Conservation (phyloP, 2,888 invertebrate genomes). For the Panopea generosa region DNA sequence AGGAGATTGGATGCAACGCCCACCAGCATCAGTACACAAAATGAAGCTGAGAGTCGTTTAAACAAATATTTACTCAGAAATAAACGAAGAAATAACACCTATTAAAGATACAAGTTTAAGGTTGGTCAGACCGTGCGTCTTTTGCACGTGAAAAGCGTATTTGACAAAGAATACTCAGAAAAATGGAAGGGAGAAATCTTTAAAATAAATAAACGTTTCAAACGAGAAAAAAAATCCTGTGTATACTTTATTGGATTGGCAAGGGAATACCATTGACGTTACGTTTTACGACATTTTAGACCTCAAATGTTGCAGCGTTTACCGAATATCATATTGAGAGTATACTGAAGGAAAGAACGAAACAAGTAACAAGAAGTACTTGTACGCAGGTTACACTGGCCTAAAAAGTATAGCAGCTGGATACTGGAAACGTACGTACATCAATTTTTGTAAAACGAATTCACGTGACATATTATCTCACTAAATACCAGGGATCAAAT, state of each 20-base stretch:
- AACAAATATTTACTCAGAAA: slow-evolving; percentile 17
- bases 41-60: slow-evolving; percentile 27
- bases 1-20: slow-evolving; percentile 28
- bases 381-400: slow-evolving; percentile 55
- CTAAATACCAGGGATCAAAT: background rate
- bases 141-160: slow-evolving; percentile 31
- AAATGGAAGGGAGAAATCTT: slow-evolving; percentile 54
- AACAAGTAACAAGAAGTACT: slow-evolving; percentile 38
- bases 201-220: slow-evolving; percentile 29
- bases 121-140: slow-evolving; percentile 36
- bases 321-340: slow-evolving; percentile 39
- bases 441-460: slow-evolving; percentile 15
- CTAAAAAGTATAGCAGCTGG: slow-evolving; percentile 47
- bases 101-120: slow-evolving; percentile 26
- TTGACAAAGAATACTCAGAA: slow-evolving; percentile 51
- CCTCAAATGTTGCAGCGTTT: slow-evolving; percentile 15
- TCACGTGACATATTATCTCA: background rate
- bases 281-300: slow-evolving; percentile 49
- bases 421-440: slow-evolving; percentile 34
- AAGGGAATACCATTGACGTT: slow-evolving; percentile 32
- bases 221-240: slow-evolving; percentile 13
- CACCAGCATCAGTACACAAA: background rate
- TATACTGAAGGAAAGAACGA: slow-evolving; percentile 24
- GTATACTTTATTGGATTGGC: slow-evolving; percentile 24
- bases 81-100: background rate